Base-by-base conservation (phyloP, 2,113 vertebrate genomes). In the Alces alces region DNA sequence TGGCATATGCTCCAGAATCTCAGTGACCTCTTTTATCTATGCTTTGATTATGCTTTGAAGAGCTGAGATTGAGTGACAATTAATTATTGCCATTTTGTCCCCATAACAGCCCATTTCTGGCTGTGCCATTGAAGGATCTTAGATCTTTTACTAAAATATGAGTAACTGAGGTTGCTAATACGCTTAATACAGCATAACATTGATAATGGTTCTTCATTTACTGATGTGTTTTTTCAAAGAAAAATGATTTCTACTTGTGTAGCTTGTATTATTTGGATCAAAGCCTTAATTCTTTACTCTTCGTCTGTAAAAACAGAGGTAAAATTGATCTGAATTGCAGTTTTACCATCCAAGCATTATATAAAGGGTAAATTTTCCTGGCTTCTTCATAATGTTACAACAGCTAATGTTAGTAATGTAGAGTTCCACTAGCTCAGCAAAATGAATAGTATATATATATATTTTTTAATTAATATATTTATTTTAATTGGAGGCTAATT, bases 301-400 rank as follows among this genome's bases (percentile, higher is more conserved):
- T 94, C 43, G 50, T 89, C 89, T 92, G 0, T 95, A 79, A 66
- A 96, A 92, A 17, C 36, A 95, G 91, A 90, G 54, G 50, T 55
- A 89, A 91, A 93, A 92, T 23, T 83, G 36, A 79, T 73, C 54
- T n/a, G 16, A 92, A 80, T 33, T 95, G 60, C 10, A 58, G 10
- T 91, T 91, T 95, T 98, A 61, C 43, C 57, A 88, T 78, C 50
- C 19, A 58, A 70, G 39, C 47, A 39, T 97, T 93, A 83, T 60
- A 55, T 91, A 86, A 97, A 86, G 55, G 61, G n/a, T 86, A 80
- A 86, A 43, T 93, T 94, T 83, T 66, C 30, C 86, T 97, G 89
- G 89, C 79, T 93, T 76, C 60, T 83, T 96, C 57, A 93, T 30
- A 93, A 2, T 87, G 83, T 78, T 83, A 47, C 19, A 6, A 82